Evolutionary conservation across 2,113 vertebrate genomes (phyloP), one percentile per base, ranked within the genome.

Genomic region (Pluvialis apricaria): DNA sequence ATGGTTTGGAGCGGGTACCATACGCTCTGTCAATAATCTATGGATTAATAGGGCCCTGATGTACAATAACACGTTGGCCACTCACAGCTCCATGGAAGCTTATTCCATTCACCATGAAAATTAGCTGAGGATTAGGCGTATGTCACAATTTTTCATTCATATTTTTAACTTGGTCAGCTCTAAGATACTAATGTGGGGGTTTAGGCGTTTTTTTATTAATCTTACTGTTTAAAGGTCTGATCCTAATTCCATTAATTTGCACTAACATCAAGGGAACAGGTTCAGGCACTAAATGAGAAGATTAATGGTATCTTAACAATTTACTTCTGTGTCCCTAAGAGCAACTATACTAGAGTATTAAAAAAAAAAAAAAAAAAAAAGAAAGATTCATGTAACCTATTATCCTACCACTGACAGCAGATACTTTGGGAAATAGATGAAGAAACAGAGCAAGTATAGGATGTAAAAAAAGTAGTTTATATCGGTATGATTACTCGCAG

Each of bases 21-120:
- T 65, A 96, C 51, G 70, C 45, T 91, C 34, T 94, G 90, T 64
- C 78, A 91, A 60, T 91, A 91, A 86, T 65, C 60, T 89, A 87
- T 47, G 84, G 75, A 96, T 88, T 92, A 93, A 92, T 54, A 73
- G 45, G 51, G 45, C 66, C 68, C 82, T 7, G 1, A n/a, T 81
- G 82, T 51, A 71, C 88, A 88, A 9, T 80, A 95, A 82, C 24
- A 73, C 0, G 0, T 3, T 66, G 89, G 83, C 60, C 75, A 89
- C 62, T 90, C 70, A 73, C 13, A 86, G 61, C 32, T 94, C 86
- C n/a, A 20, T 20, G 10, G 78, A 71, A 95, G 54, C 75, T 90
- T 91, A 91, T 81, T 90, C 45, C 18, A 55, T 75, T 92, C 86
- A 96, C 54, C 11, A 22, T 5, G 13, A 68, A 72, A 89, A 92